These are phyloP conservation scores for Xyrauchen texanus DNA, from an alignment of 2,113 vertebrate genomes.

Conservation along the genomic window DNA sequence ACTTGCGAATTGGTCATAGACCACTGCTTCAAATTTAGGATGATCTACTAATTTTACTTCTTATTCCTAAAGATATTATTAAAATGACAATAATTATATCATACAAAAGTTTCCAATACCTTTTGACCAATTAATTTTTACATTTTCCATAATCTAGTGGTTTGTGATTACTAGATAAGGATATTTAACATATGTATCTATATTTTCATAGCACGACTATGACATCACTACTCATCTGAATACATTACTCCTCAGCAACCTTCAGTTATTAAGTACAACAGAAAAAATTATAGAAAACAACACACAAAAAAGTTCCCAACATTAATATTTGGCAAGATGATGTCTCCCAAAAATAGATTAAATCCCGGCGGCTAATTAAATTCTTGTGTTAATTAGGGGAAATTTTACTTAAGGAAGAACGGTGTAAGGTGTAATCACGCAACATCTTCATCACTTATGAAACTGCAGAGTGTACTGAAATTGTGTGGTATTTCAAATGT, in stretches of 20 bases:
- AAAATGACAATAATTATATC: no score
- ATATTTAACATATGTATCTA: no score
- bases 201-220: no score
- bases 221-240: no score
- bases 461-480: background rate
- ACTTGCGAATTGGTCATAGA: constrained; percentile 39
- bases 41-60: no score
- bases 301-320: constrained; percentile 54
- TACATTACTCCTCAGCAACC: no score
- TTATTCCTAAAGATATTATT: no score
- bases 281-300: background rate
- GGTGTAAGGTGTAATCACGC: constrained; percentile 51
- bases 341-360: constrained; percentile 59
- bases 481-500: constrained; percentile 36
- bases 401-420: constrained; percentile 63
- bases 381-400: constrained; percentile 68
- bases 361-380: constrained; percentile 66
- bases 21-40: background rate
- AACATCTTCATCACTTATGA: constrained; percentile 56
- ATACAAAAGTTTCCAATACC: no score
- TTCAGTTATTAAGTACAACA: no score
- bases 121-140: no score
- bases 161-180: no score
- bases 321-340: constrained; percentile 61
- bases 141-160: no score